Evolutionary conservation across 2,888 invertebrate species (phyloP).

Genomic region (Drosophila siamana): DNA sequence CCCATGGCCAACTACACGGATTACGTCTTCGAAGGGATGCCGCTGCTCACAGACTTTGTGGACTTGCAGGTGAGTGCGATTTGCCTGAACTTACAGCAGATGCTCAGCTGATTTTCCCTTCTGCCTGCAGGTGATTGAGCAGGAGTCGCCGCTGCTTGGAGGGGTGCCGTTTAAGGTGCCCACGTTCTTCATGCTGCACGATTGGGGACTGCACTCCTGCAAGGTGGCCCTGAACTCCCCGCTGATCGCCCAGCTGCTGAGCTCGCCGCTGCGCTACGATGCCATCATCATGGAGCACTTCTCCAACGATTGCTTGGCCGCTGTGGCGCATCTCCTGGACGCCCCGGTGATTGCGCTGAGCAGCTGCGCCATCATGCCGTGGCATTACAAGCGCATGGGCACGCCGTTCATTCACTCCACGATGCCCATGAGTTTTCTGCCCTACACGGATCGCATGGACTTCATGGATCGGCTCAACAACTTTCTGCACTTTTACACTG

Average conservation of each 20-base stretch:
- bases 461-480: constrained; percentile 85
- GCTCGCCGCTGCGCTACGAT: constrained; percentile 86
- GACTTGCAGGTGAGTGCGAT: constrained; percentile 69
- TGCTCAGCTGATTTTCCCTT: background rate
- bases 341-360: constrained; percentile 88
- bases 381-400: constrained; percentile 86
- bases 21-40: constrained; percentile 70
- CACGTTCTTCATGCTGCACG: constrained; percentile 79
- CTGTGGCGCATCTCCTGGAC: constrained; percentile 87
- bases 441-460: constrained; percentile 84
- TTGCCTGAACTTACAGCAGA: too few relatives aligned
- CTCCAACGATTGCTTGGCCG: constrained; percentile 89
- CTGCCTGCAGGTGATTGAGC: constrained; percentile 42
- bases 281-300: constrained; percentile 89
- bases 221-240: constrained; percentile 73
- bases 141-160: constrained; percentile 42
- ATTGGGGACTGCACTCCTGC: constrained; percentile 77
- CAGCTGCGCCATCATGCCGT: constrained; percentile 87
- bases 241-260: constrained; percentile 62
- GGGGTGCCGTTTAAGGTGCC: constrained; percentile 66
- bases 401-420: constrained; percentile 87
- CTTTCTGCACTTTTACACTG: constrained; percentile 67
- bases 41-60: constrained; percentile 72
- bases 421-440: constrained; percentile 86
- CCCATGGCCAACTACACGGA: constrained; percentile 80